Evolutionary conservation across 23 tunicate species (phyloP).

Genomic region (Botrylloides violaceus): DNA sequence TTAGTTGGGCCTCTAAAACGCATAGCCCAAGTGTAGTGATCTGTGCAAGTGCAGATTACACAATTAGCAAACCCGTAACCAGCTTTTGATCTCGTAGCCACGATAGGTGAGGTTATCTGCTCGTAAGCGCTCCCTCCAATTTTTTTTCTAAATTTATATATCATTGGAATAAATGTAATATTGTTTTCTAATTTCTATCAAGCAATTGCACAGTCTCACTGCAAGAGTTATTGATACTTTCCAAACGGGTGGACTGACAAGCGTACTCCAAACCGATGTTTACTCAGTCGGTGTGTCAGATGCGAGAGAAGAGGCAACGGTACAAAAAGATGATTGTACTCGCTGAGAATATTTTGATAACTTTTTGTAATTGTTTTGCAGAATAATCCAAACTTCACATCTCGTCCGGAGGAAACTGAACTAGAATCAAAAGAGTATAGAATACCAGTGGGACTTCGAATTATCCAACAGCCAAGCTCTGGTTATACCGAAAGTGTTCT

Average conservation of each 20-base stretch:
- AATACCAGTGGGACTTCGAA: background rate
- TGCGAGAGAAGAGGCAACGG: slow-evolving; percentile 2
- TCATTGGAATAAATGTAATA: too few species aligned
- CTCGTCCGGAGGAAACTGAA: background rate
- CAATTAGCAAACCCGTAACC: too few species aligned
- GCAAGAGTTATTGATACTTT: background rate
- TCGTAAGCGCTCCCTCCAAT: too few species aligned
- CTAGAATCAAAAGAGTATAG: background rate
- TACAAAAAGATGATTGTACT: too few species aligned
- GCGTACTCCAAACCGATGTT: background rate
- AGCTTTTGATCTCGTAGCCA: too few species aligned
- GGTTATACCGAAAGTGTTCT: slow-evolving; percentile 1
- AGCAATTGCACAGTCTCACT: background rate
- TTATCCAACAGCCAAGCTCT: slow-evolving; percentile 3
- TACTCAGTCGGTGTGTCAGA: slow-evolving; percentile 1
- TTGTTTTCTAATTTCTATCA: too few species aligned
- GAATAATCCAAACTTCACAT: slow-evolving; percentile 6
- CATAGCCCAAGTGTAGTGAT: too few species aligned
- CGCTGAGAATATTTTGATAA: background rate
- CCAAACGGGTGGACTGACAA: background rate
- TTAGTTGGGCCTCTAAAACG: too few species aligned
- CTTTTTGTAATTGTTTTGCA: slow-evolving; percentile 4
- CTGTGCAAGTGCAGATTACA: too few species aligned
- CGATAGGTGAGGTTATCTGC: too few species aligned
- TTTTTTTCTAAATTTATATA: too few species aligned